Evolutionary conservation across 2,888 invertebrate species (phyloP).

Genomic region (Mesodorylaimus sp.): DNA sequence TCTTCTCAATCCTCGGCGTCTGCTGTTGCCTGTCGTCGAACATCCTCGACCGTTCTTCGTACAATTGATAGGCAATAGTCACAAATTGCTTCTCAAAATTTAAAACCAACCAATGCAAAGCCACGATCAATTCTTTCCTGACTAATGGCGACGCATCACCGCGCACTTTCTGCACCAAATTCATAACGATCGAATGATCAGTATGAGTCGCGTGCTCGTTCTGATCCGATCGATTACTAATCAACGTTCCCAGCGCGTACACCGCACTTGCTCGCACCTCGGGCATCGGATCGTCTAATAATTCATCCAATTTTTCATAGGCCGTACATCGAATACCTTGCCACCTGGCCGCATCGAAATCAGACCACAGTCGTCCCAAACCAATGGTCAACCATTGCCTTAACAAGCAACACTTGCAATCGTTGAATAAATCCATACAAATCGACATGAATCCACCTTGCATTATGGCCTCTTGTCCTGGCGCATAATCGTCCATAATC

Average conservation of each 20-base stretch:
- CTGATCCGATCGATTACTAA: constrained; percentile 21
- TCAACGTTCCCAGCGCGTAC: constrained; percentile 48
- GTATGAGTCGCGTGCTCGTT: constrained; percentile 39
- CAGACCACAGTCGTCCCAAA: constrained; percentile 72
- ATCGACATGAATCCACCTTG: constrained; percentile 67
- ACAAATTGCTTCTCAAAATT: constrained; percentile 61
- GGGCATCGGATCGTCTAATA: constrained; percentile 60
- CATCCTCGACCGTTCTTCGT: no score
- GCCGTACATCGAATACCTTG: constrained; percentile 83
- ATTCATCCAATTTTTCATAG: constrained; percentile 73
- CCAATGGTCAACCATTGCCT: constrained; percentile 67
- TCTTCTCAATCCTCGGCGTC: neutral
- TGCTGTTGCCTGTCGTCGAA: no score
- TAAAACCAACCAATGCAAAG: constrained; percentile 59
- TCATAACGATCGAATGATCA: constrained; percentile 76
- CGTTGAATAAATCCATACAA: constrained; percentile 69
- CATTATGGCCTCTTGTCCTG: constrained; percentile 52
- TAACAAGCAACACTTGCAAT: constrained; percentile 42
- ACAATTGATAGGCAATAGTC: constrained; percentile 15
- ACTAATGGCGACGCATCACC: constrained; percentile 73
- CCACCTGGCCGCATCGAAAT: constrained; percentile 57
- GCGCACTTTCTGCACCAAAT: constrained; percentile 54
- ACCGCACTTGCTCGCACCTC: constrained; percentile 85
- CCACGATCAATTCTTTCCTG: constrained; percentile 46
- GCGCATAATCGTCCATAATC: constrained; percentile 55